phyloP scores from a whole-genome alignment of 2,113 vertebrate species.

The Ageneiosus marmoratus region DNA sequence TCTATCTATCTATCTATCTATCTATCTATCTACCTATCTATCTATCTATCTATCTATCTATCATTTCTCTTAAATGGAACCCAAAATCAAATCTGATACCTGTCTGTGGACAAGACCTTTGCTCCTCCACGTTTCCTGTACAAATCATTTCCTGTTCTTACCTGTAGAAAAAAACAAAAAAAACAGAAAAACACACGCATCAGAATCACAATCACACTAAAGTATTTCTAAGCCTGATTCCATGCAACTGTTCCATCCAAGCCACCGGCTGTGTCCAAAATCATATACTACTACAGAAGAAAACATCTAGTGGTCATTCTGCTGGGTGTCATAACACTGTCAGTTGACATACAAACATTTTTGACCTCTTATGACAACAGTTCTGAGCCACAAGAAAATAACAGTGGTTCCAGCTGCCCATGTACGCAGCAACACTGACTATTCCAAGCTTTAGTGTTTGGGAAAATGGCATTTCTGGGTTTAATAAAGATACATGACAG shows the following conservation, averaged over 20 bases:
- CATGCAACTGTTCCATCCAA: not conserved
- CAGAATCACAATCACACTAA: not conserved
- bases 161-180: conserved; percentile 23
- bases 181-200: not conserved
- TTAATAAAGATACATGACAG: not conserved
- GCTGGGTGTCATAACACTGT: not conserved
- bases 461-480: not conserved
- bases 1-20: too few relatives aligned
- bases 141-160: conserved; percentile 34
- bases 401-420: not conserved
- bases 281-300: not conserved
- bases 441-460: not conserved
- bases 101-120: conserved; percentile 35
- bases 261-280: not conserved
- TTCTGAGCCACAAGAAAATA: not conserved
- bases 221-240: too few relatives aligned
- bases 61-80: not conserved
- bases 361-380: not conserved
- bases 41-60: too few relatives aligned
- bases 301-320: not conserved
- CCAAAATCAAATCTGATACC: conserved; percentile 25
- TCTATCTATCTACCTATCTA: too few relatives aligned
- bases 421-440: not conserved
- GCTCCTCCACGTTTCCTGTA: conserved; percentile 36
- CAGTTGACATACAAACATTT: not conserved